These are phyloP conservation scores for Anagyrus pseudococci DNA, from an alignment of 2,888 invertebrate species.

Conservation along the genomic window DNA sequence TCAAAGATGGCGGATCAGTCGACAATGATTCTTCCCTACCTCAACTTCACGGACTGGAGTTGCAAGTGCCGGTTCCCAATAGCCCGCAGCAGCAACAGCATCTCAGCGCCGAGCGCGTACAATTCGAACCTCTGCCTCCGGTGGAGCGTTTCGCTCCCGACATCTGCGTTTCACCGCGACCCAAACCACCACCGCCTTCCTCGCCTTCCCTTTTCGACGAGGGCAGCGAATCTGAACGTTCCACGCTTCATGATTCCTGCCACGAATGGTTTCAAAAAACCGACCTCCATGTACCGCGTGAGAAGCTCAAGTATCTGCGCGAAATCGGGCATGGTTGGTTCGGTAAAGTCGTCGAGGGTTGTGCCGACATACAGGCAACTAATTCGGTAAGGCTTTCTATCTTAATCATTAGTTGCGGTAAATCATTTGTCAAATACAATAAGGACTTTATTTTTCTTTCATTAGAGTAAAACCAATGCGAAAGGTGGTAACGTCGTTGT, in stretches of 20 bases:
- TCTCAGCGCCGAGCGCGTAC: constrained; percentile 47
- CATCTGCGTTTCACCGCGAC: constrained; percentile 34
- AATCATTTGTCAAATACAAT: not conserved
- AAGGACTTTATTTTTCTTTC: too few species aligned
- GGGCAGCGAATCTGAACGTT: constrained; percentile 45
- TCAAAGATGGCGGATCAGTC: constrained; percentile 54
- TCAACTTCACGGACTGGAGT: constrained; percentile 51
- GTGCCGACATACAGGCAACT: constrained; percentile 62
- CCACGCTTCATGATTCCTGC: constrained; percentile 45
- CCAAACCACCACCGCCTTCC: constrained; percentile 52
- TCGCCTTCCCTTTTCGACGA: constrained; percentile 40
- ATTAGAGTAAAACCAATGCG: constrained; percentile 25
- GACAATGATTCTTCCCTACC: constrained; percentile 50
- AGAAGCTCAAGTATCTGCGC: constrained; percentile 79
- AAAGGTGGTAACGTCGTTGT: constrained; percentile 63
- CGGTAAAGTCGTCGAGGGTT: constrained; percentile 84
- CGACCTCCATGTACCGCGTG: constrained; percentile 68
- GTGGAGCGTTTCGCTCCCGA: constrained; percentile 51
- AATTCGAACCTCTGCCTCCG: constrained; percentile 55
- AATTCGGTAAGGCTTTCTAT: constrained; percentile 23
- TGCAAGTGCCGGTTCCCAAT: constrained; percentile 51
- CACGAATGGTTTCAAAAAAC: constrained; percentile 54
- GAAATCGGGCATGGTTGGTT: constrained; percentile 88
- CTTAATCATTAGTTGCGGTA: not conserved
- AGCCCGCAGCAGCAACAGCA: constrained; percentile 9